Percentiles rank a stretch among this genome's conserved stretches.
Conservation (phyloP, 2,113 vertebrate genomes). For the Stictonetta naevosa region DNA sequence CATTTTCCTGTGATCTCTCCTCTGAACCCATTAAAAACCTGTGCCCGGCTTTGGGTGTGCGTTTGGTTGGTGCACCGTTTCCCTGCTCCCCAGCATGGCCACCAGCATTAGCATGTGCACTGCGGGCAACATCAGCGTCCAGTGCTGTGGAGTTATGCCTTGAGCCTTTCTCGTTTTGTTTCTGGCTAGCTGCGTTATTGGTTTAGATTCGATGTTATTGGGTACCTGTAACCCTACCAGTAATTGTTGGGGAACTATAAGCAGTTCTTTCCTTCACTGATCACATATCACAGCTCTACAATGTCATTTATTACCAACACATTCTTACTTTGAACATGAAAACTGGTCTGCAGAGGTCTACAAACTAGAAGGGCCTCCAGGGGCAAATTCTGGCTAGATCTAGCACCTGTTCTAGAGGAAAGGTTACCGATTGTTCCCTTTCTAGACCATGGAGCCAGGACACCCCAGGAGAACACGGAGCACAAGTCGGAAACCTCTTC, state of each 20-base stretch:
- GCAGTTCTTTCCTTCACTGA: neutral
- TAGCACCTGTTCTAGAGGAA: neutral
- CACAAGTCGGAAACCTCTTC: neutral
- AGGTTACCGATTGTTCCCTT: neutral
- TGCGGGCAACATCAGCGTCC: neutral
- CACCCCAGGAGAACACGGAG: neutral
- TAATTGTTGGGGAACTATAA: neutral
- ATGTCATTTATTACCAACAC: neutral
- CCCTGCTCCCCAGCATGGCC: neutral
- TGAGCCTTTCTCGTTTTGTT: neutral
- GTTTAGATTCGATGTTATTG: neutral
- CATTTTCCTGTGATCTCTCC: neutral
- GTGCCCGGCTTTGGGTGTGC: neutral
- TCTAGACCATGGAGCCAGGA: neutral
- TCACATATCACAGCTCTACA: neutral
- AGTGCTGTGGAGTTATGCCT: rapidly evolving
- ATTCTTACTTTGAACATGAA: neutral
- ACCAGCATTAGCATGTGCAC: neutral
- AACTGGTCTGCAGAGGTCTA: too few species aligned
- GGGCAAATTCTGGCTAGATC: neutral
- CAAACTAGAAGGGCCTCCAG: neutral
- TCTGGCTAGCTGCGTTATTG: neutral
- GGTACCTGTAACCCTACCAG: neutral
- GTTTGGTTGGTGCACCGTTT: neutral
- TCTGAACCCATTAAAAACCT: conserved; percentile 20